These are phyloP conservation scores for Vespertilio murinus DNA, from an alignment of 2,797 vertebrate species.

Conservation along the genomic window DNA sequence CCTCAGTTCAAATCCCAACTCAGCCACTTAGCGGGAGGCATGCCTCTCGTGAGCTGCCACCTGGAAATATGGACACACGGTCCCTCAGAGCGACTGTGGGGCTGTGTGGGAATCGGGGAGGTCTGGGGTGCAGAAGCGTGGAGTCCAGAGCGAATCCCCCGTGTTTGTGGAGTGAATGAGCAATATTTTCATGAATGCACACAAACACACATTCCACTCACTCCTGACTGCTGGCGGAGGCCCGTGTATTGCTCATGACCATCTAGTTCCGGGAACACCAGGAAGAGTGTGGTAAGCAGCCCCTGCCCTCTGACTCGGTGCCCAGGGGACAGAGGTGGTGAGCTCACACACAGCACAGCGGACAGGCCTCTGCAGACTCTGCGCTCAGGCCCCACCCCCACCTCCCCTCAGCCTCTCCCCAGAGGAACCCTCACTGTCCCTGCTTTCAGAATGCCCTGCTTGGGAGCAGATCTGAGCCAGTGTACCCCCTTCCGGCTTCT, in stretches of 20 bases:
- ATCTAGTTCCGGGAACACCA: not conserved
- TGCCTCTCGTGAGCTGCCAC: not conserved
- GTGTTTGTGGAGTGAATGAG: not conserved
- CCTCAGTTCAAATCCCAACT: not conserved
- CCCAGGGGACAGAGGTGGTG: not conserved
- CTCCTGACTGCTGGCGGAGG: not conserved
- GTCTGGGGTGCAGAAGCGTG: rapidly evolving
- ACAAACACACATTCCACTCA: too few species aligned
- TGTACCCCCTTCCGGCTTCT: not conserved
- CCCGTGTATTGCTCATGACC: not conserved
- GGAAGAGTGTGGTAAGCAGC: not conserved
- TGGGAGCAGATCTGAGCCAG: not conserved
- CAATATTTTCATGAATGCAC: not conserved
- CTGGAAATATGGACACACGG: not conserved
- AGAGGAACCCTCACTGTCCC: not conserved
- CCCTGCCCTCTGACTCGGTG: not conserved
- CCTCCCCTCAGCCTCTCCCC: not conserved
- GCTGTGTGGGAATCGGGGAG: rapidly evolving
- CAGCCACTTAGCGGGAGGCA: not conserved
- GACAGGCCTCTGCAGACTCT: not conserved
- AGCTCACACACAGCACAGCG: not conserved
- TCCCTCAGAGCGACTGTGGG: rapidly evolving
- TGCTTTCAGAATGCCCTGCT: not conserved
- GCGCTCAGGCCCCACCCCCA: too few species aligned
- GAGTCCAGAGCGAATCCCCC: not conserved